Percentiles rank a stretch among this genome's conserved stretches.
phyloP scores from a whole-genome alignment of 1,140 invertebrate genomes.

The Galleria mellonella region DNA sequence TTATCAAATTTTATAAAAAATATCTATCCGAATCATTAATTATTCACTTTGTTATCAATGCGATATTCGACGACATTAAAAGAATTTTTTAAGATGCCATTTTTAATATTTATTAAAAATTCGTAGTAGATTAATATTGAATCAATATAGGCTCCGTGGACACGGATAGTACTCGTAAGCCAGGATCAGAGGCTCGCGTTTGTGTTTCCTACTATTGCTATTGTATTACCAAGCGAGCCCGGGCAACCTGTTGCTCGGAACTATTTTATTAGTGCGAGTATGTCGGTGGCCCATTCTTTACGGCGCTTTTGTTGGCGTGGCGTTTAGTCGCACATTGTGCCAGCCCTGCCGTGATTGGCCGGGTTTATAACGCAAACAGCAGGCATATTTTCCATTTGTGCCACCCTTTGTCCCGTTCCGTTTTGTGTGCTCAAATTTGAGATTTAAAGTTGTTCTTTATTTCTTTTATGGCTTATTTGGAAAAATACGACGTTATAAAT shows the following conservation, averaged over 20 bases:
- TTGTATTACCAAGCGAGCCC: conserved; percentile 42
- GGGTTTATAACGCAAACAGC: conserved; percentile 59
- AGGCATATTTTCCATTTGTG: conserved; percentile 51
- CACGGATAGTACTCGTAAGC: conserved; percentile 2
- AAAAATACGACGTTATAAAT: no score
- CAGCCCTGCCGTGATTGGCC: conserved; percentile 54
- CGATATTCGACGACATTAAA: no score
- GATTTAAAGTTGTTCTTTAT: no score
- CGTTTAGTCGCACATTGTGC: conserved; percentile 51
- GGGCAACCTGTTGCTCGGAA: conserved; percentile 65
- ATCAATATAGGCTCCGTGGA: not conserved
- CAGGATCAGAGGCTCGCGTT: conserved; percentile 29
- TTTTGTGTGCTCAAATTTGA: conserved; percentile 34
- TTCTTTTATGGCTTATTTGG: no score
- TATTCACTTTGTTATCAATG: no score
- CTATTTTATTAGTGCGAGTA: conserved; percentile 69
- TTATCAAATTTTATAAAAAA: no score
- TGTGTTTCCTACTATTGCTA: conserved; percentile 34
- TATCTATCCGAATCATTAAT: no score
- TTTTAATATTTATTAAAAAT: no score
- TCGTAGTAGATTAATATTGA: no score
- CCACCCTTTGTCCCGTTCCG: conserved; percentile 33
- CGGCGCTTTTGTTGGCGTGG: conserved; percentile 63
- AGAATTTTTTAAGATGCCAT: no score
- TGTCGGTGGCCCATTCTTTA: conserved; percentile 65